Evolutionary conservation across 2,113 vertebrate species (phyloP).

Genomic region (Nycticebus coucang): DNA sequence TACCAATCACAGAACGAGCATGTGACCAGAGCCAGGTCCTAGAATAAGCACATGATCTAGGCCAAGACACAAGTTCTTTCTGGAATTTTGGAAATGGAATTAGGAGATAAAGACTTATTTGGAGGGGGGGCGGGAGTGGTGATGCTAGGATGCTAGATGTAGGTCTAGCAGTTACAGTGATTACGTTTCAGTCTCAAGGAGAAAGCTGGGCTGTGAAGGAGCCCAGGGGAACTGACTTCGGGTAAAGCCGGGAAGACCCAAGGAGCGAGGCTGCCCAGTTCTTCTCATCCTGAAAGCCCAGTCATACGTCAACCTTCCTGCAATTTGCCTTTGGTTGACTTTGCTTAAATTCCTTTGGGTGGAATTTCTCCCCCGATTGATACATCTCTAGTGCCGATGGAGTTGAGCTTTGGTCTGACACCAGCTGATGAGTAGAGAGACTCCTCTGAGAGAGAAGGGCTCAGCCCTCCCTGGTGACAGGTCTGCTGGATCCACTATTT

Average conservation of each 20-base stretch:
- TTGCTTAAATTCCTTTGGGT: background rate
- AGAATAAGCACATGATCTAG: background rate
- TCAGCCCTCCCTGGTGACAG: background rate
- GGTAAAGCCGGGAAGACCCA: background rate
- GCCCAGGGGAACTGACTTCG: background rate
- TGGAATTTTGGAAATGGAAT: background rate
- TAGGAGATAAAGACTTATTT: background rate
- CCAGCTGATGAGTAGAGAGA: background rate
- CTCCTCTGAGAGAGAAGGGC: background rate
- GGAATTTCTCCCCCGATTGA: background rate
- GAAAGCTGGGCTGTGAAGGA: background rate
- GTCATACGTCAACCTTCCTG: background rate
- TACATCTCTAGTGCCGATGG: background rate
- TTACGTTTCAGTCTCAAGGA: background rate
- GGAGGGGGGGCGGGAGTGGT: too few relatives aligned
- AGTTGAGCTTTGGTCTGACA: background rate
- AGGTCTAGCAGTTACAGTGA: background rate
- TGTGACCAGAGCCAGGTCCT: background rate
- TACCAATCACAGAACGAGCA: background rate
- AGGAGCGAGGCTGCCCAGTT: too few relatives aligned
- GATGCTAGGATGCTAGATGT: background rate
- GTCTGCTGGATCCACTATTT: background rate
- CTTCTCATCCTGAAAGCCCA: background rate
- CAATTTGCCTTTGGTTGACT: background rate
- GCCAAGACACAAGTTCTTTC: background rate